phyloP scores from a whole-genome alignment of 2,113 vertebrate species.

The Bombycilla garrulus region DNA sequence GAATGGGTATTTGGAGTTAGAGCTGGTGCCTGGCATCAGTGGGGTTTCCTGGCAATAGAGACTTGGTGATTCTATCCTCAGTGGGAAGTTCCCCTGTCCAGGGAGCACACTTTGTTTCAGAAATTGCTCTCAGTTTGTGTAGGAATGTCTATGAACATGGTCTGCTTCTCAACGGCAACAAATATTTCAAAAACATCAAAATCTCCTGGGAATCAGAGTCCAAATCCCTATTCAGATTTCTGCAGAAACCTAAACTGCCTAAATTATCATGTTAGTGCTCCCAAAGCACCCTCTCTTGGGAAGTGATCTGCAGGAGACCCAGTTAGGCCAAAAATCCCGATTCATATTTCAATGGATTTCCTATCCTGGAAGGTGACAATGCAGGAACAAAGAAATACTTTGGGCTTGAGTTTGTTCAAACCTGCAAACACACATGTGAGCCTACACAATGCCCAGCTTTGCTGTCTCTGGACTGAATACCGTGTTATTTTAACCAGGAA shows the following conservation, averaged over 20 bases:
- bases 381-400: not conserved
- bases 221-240: not conserved
- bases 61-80: not conserved
- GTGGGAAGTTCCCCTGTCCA: not conserved
- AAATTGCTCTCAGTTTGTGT: not conserved
- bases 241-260: not conserved
- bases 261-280: not conserved
- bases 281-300: not conserved
- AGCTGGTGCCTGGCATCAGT: not conserved
- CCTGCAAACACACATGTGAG: not conserved
- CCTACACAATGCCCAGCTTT: not conserved
- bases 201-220: not conserved
- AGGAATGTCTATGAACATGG: not conserved
- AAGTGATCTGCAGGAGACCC: not conserved
- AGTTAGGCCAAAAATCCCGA: not conserved
- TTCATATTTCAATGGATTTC: not conserved
- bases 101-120: not conserved
- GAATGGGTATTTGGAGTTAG: not conserved
- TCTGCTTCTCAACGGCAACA: not conserved
- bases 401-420: not conserved
- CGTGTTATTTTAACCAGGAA: not conserved
- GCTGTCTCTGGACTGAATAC: not conserved
- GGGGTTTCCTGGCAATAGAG: not conserved
- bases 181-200: not conserved
- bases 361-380: not conserved